Base-by-base conservation (phyloP, 2,797 vertebrate genomes). In the Eleutherodactylus coqui region DNA sequence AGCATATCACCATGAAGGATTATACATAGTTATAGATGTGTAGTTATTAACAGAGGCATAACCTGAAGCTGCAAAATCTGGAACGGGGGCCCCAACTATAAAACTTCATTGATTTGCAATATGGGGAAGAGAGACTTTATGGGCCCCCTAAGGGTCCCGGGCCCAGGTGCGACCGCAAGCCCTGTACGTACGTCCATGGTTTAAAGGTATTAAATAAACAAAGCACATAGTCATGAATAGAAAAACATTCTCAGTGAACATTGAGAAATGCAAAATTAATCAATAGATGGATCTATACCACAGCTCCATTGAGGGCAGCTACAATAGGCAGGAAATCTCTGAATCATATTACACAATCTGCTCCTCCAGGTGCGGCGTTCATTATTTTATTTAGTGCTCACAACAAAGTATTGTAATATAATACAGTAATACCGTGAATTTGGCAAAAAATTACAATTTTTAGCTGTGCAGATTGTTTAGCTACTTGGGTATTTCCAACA, bases 251-350 rank as follows among this genome's bases (percentile, higher is more conserved):
- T 77, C 75, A 55, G 34, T 47, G 58, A 76, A 29, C 14, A 79
- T 85, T 76, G 79, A 4, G 45, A 75, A 60, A 83, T 75, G 27
- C 70, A 43, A 76, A 64, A 60, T 84, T 4, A 69, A 85, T 85
- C 84, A 85, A 85, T 79, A 73, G 34, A n/a, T 79, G 24, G 47
- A 79, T 85, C 76, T 60, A 72, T 85, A 36, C 34, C 78, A 49
- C 43, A 34, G 38, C 27, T 80, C 84, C 67, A 79, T 17, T 79
- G 84, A 73, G 67, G 60, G 64, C 84, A 73, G 38, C 80, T 41
- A 58, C 41, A 73, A 80, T 19, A 85, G 84, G 80, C 84, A 85
- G 76, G 84, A 85, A 79, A 77, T 72, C 76, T 72, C 76, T n/a
- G 43, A 36, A 38, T 85, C 24, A 38, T 8, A 6, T 79, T 51